Conservation (phyloP, 2,888 invertebrate species). For the Luperina testacea region DNA sequence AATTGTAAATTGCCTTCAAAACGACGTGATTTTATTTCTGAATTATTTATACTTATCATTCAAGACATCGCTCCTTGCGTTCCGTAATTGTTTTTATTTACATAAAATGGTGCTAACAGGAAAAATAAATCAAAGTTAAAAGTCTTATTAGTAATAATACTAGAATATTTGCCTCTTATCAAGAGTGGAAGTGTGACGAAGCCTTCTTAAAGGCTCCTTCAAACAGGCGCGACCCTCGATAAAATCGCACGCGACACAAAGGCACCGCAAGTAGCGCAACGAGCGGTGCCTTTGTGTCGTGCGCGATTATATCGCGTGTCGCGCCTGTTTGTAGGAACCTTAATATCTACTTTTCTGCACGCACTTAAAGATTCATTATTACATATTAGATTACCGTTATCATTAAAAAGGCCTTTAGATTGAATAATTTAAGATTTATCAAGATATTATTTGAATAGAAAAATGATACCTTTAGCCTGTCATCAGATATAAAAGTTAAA, state of each 20-base stretch:
- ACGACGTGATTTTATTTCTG: slow-evolving; percentile 17
- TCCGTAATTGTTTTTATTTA: slow-evolving; percentile 44
- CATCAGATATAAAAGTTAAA: neutral
- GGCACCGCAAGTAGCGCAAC: too few relatives aligned
- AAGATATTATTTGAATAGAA: slow-evolving; percentile 9
- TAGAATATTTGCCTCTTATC: slow-evolving; percentile 39
- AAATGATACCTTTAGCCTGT: neutral
- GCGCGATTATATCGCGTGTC: too few relatives aligned
- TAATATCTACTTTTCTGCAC: slow-evolving; percentile 6
- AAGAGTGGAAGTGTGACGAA: slow-evolving; percentile 14
- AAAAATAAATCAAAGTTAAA: slow-evolving; percentile 19
- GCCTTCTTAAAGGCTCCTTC: neutral
- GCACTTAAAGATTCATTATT: slow-evolving; percentile 28
- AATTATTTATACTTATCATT: slow-evolving; percentile 31
- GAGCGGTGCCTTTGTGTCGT: too few relatives aligned
- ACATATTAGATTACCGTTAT: slow-evolving; percentile 20
- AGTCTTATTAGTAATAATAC: slow-evolving; percentile 32
- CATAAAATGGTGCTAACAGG: slow-evolving; percentile 27
- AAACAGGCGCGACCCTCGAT: too few relatives aligned
- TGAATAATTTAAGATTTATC: slow-evolving; percentile 19
- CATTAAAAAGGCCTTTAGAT: slow-evolving; percentile 6
- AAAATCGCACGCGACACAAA: too few relatives aligned
- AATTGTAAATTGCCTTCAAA: neutral
- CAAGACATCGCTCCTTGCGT: slow-evolving; percentile 24
- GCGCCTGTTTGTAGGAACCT: too few relatives aligned